Evolutionary conservation across 2,113 vertebrate species (phyloP).

Genomic region (Nibea coibor): DNA sequence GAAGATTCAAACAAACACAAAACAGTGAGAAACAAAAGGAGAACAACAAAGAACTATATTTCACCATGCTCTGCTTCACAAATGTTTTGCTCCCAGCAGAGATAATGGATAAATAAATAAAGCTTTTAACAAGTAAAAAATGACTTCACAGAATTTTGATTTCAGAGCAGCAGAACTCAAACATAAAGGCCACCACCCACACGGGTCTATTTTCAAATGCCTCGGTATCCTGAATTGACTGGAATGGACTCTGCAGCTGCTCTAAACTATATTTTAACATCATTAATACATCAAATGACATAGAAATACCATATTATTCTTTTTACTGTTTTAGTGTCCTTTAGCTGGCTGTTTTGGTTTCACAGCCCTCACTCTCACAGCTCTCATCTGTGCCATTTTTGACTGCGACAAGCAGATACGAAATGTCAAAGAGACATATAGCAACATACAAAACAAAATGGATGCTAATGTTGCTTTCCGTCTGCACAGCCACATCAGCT

Average conservation of each 20-base stretch:
- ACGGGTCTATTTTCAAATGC: neutral
- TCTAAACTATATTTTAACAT: neutral
- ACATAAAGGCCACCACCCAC: neutral
- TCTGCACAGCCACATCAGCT: neutral
- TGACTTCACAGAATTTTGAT: neutral
- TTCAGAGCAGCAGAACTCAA: neutral
- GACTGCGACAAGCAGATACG: too few relatives aligned
- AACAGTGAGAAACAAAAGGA: neutral
- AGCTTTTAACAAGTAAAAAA: neutral
- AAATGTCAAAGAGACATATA: neutral
- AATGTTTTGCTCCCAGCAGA: neutral
- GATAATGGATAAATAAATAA: neutral
- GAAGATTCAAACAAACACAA: slow-evolving; percentile 12
- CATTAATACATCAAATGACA: neutral
- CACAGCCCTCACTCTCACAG: neutral
- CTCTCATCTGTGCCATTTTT: neutral
- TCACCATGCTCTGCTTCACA: neutral
- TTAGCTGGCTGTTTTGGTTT: neutral
- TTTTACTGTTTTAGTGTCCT: neutral
- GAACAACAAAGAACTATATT: slow-evolving; percentile 9
- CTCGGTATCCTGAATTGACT: neutral
- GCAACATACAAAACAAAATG: neutral
- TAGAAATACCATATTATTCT: neutral
- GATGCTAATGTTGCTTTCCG: too few relatives aligned
- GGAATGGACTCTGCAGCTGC: too few relatives aligned